Evolutionary conservation across 1,140 invertebrate genomes (phyloP).

Genomic region (Ooceraea biroi): DNA sequence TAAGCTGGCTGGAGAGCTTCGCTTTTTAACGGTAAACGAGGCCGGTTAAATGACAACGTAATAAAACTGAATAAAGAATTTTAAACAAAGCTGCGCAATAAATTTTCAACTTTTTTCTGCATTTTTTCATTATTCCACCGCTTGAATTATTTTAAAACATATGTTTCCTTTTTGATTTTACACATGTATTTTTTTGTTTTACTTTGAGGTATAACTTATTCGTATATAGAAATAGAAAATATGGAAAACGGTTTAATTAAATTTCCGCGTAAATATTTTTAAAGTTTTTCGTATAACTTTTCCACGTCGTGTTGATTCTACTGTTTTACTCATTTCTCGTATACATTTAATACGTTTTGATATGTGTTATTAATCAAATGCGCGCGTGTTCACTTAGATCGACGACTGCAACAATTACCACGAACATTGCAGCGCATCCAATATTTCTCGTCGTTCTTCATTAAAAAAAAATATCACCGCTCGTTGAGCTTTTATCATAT

Average conservation of each 20-base stretch:
- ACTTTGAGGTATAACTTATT: conserved; percentile 11
- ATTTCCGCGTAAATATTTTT: not conserved
- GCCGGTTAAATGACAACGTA: not conserved
- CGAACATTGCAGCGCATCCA: not conserved
- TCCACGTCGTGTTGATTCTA: not conserved
- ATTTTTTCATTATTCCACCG: not conserved
- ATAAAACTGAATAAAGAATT: not conserved
- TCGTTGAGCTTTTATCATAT: conserved; percentile 51
- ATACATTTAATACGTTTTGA: not conserved
- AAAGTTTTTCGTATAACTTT: not conserved
- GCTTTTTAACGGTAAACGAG: not conserved
- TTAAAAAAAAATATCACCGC: conserved; percentile 49
- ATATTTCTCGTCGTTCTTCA: conserved; percentile 38
- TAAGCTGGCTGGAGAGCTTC: not conserved
- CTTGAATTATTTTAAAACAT: not conserved
- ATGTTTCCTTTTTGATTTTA: not conserved
- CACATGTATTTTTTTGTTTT: not conserved
- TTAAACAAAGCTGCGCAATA: too few species aligned
- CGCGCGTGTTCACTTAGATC: not conserved
- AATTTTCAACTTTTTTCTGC: not conserved
- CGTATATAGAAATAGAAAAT: not conserved
- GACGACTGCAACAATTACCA: conserved; percentile 2
- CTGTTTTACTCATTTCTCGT: not conserved
- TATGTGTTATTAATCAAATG: too few species aligned
- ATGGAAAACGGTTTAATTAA: not conserved